phyloP scores from a whole-genome alignment of 2,113 vertebrate genomes.

The Meriones unguiculatus region DNA sequence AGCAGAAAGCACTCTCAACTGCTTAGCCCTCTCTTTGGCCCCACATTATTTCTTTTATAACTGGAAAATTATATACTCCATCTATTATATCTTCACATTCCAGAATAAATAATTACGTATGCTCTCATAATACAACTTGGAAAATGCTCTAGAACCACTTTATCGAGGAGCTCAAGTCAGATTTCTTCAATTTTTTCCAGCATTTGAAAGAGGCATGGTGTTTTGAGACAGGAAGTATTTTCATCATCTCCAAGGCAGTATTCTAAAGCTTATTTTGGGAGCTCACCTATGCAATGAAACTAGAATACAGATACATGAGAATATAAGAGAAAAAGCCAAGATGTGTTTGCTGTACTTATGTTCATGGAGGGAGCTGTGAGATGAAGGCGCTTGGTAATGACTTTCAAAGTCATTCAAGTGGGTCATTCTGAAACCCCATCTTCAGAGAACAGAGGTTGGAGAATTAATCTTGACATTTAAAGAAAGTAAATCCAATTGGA shows the following conservation, averaged over 20 bases:
- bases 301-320: background rate
- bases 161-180: background rate
- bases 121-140: background rate
- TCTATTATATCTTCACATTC: constrained; percentile 10
- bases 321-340: background rate
- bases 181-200: background rate
- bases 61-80: background rate
- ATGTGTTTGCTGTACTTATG: background rate
- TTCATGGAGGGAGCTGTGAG: background rate
- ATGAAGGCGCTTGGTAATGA: background rate
- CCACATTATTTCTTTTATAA: constrained; percentile 46
- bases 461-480: constrained; percentile 29
- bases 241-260: background rate
- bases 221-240: constrained; percentile 11
- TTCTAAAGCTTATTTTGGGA: constrained; percentile 26
- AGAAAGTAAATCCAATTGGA: constrained; percentile 34
- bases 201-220: background rate
- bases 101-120: background rate
- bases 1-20: background rate
- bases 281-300: background rate
- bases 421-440: constrained; percentile 36
- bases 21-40: background rate
- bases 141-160: background rate
- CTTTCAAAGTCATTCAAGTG: background rate
- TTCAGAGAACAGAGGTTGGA: background rate